Percentiles rank a stretch among this genome's conserved stretches.
Evolutionary conservation across 1,140 invertebrate genomes (phyloP).

Genomic region (Helicoverpa armigera): DNA sequence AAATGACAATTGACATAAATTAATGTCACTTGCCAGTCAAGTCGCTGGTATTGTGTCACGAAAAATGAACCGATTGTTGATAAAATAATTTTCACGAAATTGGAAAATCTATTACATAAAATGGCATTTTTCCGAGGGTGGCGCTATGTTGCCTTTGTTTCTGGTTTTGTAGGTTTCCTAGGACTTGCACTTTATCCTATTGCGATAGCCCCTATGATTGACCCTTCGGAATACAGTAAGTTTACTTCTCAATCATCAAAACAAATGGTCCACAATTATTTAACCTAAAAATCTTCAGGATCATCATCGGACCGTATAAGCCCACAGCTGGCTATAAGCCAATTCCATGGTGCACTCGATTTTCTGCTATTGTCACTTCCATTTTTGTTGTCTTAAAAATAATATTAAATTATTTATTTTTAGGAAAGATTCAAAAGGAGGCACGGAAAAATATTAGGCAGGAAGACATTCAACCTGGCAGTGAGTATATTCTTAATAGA

Average conservation of each 20-base stretch:
- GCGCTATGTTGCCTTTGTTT: constrained; percentile 85
- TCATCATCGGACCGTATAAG: no score
- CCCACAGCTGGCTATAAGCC: no score
- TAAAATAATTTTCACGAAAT: constrained; percentile 15
- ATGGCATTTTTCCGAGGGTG: constrained; percentile 78
- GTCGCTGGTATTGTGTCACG: constrained; percentile 2
- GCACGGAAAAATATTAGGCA: constrained; percentile 87
- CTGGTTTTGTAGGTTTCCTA: constrained; percentile 87
- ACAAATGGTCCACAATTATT: background rate
- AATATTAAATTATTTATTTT: constrained; percentile 64
- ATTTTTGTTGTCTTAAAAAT: no score
- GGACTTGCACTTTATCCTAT: constrained; percentile 88
- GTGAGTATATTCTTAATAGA: constrained; percentile 80
- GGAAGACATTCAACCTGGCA: constrained; percentile 90
- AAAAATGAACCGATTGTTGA: constrained; percentile 16
- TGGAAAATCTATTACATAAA: constrained; percentile 33
- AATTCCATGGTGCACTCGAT: no score
- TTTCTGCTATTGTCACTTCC: no score
- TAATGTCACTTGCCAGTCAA: background rate
- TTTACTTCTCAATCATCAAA: constrained; percentile 38
- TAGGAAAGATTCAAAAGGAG: constrained; percentile 88
- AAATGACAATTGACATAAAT: background rate
- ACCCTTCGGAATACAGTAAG: constrained; percentile 88
- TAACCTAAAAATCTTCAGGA: background rate
- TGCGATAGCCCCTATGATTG: constrained; percentile 88